Base-by-base conservation (phyloP, 2,113 vertebrate genomes). In the Chloropsis hardwickii region DNA sequence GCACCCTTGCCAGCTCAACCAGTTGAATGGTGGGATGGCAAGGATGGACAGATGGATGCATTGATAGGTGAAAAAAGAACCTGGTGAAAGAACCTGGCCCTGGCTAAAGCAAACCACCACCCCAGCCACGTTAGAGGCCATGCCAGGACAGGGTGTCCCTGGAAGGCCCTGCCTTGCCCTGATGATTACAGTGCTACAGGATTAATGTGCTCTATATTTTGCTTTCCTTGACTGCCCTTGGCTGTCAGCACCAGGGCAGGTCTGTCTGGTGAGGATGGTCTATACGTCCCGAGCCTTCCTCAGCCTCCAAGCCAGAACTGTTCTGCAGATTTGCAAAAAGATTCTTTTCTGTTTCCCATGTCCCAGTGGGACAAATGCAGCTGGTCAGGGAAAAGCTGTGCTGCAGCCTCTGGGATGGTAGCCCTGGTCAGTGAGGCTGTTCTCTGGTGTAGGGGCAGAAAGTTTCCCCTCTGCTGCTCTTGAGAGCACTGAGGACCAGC, bases 11-110 rank as follows among this genome's bases (percentile, higher is more conserved):
- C 39, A 50, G 48, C 39, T 80, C 77, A 56, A 11, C 25, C 51
- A 50, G 16, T 3, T 0, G 0, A 16, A 23, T 24, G 19, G 8
- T 65, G 56, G 28, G 53, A 19, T 25, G 57, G 82, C 40, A 60
- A 31, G 53, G 42, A 37, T 6, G 54, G 76, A 40, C 44, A 69
- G 47, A 67, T 2, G 39, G n/a, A 65, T 6, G 16, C 14, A 22
- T 12, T 47, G 65, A 65, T 1, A 16, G 20, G 13, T 31, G 42
- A 31, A 29, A 64, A 44, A 44, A 54, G 60, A 53, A 4, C 39
- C 25, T 44, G 19, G 14, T 44, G 24, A 4, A 42, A 42, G 76
- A 80, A 47, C 7, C 25, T 50, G 66, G 14, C 18, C 23, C 45
- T 76, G 71, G n/a, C 48, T 88, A 35, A 82, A 86, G 48, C 35